Evolutionary conservation across 2,113 vertebrate genomes (phyloP), one percentile per base, ranked within the genome.

Genomic region (Rhabdornis inornatus): DNA sequence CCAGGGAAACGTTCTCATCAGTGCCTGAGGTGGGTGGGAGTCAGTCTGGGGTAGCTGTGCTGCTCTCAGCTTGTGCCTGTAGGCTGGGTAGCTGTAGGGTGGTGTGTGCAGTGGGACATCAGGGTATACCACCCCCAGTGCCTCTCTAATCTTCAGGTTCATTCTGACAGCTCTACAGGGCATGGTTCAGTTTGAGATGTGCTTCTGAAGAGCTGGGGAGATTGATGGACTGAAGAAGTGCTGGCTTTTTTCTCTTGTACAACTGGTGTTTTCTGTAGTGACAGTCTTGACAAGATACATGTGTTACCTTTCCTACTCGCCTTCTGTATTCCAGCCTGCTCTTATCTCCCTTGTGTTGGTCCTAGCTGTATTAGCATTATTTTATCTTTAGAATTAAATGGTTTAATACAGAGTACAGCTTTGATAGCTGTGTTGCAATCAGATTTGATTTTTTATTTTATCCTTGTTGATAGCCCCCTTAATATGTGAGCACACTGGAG

Each of bases 1-100:
- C 17, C n/a, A 31, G 30, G 52, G 37, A 37, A 7, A 7, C 0
- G 0, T 6, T 52, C 35, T 33, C 6, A 4, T 21, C 44, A 10
- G 28, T 81, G 42, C 79, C 59, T 8, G 24, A 20, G 45, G 7
- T 49, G 31, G 47, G 49, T 52, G 50, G 50, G 8, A 39, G 12
- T 7, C n/a, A 42, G 19, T 6, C 10, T 55, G 31, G 53, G 7
- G 15, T 11, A 10, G 69, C 30, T 35, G 35, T 17, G 27, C 53
- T 87, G 24, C 28, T 70, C 45, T 56, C 80, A 65, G 31, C 44
- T n/a, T n/a, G 2, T n/a, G 50, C 15, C 39, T 71, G 15, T 14
- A 19, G 15, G 2, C 35, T 4, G 23, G 22, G 20, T 4, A 8
- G n/a, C 55, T 72, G 3, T 7, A 11, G 56, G 44, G 17, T n/a